Evolutionary conservation across 2,888 invertebrate species (phyloP), one percentile per base, ranked within the genome.

Genomic region (Amphipoea lucens): DNA sequence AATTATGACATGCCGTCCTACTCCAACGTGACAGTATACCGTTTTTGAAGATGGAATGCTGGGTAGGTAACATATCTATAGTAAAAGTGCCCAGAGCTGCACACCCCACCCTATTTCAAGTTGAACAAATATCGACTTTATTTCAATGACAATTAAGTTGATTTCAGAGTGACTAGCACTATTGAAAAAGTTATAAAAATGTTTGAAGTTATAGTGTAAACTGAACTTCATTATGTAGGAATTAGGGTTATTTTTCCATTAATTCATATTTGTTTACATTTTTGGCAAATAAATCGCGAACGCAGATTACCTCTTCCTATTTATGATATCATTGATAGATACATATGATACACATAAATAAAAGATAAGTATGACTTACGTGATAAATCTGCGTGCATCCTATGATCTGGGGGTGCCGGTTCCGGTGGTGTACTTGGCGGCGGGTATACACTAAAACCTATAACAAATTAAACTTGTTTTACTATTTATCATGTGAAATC

Each of bases 361-460:
- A 62, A 51, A 42, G 0, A n/a, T 60, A 51, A 4, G 36, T 42
- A n/a, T 17, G 57, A 94, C 97, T 94, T 90, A 97, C 97, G 97
- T 77, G 97, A 97, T 63, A 97, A 84, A 85, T 97, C 97, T 0
- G 95, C 96, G 89, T 97, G 97, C 97, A 97, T 97, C 91, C 97
- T 97, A 94, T 98, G 98, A 94, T 98, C 98, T 79, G 98, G 98
- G 73, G 98, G 98, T 80, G 98, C 98, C 70, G 98, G 98, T 94
- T 98, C 98, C 63, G 98, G 98, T 72, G 98, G 98, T 85, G 98
- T 98, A 90, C 98, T 98, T 76, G 98, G 98, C 82, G 98, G 98
- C 87, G 98, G 98, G 95, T 98, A 98, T 84, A 98, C 98, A 95
- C 98, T 98, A 95, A 98, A 98, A 92, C 98, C 98, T 98, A 93